Conservation (phyloP, 2,113 vertebrate species). For the Sander lucioperca region DNA sequence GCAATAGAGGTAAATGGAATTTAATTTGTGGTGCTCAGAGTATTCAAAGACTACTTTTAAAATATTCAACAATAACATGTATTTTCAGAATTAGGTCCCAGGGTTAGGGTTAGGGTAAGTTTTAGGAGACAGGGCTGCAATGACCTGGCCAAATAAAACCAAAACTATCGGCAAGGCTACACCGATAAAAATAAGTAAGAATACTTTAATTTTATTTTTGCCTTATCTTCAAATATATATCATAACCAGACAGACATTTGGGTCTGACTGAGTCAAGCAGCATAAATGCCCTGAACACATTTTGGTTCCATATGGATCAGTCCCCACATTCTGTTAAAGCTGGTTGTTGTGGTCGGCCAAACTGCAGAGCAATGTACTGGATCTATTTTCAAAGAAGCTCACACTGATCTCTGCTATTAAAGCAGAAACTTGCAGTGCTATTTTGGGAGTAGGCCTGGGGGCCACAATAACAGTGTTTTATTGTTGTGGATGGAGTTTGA, state of each 20-base stretch:
- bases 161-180: neutral
- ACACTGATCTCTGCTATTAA: conserved; percentile 58
- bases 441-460: conserved; percentile 53
- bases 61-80: too few species aligned
- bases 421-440: conserved; percentile 63
- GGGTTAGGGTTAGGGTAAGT: neutral
- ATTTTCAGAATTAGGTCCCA: neutral
- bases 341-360: conserved; percentile 58
- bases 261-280: conserved; percentile 15
- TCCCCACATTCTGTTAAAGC: conserved; percentile 34
- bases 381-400: conserved; percentile 64
- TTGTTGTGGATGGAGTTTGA: conserved; percentile 59
- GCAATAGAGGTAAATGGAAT: neutral
- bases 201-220: neutral
- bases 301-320: conserved; percentile 50
- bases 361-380: conserved; percentile 35
- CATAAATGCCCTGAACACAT: conserved; percentile 24
- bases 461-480: conserved; percentile 61
- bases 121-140: neutral
- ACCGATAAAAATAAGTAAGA: neutral
- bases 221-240: neutral
- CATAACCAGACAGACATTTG: conserved; percentile 29
- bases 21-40: neutral
- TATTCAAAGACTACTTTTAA: too few species aligned
- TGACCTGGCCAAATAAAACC: neutral